Percentiles rank a stretch among this genome's conserved stretches.
Conservation (phyloP, 2,888 invertebrate genomes). For the Andrena fulva region DNA sequence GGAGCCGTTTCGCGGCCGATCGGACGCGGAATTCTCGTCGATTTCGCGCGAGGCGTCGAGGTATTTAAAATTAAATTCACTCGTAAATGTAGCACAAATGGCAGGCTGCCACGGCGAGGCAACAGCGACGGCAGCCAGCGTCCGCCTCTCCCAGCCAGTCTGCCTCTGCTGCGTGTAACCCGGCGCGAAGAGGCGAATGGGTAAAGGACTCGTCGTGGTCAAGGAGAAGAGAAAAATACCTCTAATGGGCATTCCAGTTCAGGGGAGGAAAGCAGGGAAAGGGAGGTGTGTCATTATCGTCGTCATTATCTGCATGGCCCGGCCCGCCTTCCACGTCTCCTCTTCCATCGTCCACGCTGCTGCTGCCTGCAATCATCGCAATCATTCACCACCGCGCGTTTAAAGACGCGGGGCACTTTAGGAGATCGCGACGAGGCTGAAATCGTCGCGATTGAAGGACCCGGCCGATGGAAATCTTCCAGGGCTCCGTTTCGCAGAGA, state of each 20-base stretch:
- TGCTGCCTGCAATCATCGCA: conserved; percentile 44
- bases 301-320: conserved; percentile 53
- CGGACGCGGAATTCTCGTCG: conserved; percentile 47
- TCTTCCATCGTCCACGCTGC: conserved; percentile 27
- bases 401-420: conserved; percentile 24
- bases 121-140: conserved; percentile 8
- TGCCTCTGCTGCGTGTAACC: conserved; percentile 8
- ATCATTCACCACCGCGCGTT: conserved; percentile 44
- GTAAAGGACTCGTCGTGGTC: conserved; percentile 15
- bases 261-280: conserved; percentile 12
- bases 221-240: conserved; percentile 1
- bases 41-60: conserved; percentile 63
- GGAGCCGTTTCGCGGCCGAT: conserved; percentile 13
- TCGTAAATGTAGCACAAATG: conserved; percentile 82
- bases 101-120: conserved; percentile 77
- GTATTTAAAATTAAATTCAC: conserved; percentile 83
- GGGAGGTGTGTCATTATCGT: conserved; percentile 41
- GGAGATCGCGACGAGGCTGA: conserved; percentile 3
- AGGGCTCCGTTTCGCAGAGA: conserved; percentile 1
- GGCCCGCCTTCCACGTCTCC: conserved; percentile 16
- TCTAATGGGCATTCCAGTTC: conserved; percentile 49
- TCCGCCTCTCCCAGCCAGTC: conserved; percentile 23
- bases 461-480: conserved; percentile 44
- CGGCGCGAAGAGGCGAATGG: conserved; percentile 3
- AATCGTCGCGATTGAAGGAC: neutral